Evolutionary conservation across 2,113 vertebrate species (phyloP), one percentile per base, ranked within the genome.

Genomic region (Limanda limanda): DNA sequence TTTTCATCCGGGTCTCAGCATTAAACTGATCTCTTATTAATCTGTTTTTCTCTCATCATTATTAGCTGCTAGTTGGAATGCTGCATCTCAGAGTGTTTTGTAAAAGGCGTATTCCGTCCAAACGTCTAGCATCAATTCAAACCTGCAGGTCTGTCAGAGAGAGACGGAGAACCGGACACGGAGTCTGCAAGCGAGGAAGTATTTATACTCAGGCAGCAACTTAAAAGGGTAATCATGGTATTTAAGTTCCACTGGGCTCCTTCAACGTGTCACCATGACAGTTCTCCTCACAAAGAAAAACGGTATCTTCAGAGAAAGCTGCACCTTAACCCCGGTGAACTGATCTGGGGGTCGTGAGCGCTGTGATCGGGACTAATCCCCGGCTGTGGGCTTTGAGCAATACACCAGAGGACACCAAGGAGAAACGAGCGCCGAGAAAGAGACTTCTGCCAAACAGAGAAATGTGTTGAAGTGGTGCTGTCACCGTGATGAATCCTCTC

Each of bases 331-430:
- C 92, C 90, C 56, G 67, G 74, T 84, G 84, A 89, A 90, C 84
- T 93, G 88, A 94, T 93, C 82, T 79, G 61, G 68, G 82, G 78
- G 83, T 88, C 84, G 86, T 79, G 78, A 85, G 76, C 17, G 52
- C 78, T 89, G 83, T 87, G 92, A 92, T 92, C 83, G 87, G 79
- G 83, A 81, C 78, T 92, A 92, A 93, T 92, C 90, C 91, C 70
- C 78, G 25, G 54, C 83, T 72, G 83, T 79, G 83, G 76, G 77
- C 85, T 90, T 77, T 88, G 81, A 90, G 84, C 61, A 79, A 79
- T 86, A 81, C 79, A 80, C 78, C 82, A 79, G 82, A 71, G 87
- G 79, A 86, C 79, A 87, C 23, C 74, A 69, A 62, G 72, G 73
- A 79, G 85, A 84, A 86, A 90, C 87, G 86, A 78, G 79, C 52